Evolutionary conservation across 2,113 vertebrate species (phyloP).

Genomic region (Monarcha castaneiventris): DNA sequence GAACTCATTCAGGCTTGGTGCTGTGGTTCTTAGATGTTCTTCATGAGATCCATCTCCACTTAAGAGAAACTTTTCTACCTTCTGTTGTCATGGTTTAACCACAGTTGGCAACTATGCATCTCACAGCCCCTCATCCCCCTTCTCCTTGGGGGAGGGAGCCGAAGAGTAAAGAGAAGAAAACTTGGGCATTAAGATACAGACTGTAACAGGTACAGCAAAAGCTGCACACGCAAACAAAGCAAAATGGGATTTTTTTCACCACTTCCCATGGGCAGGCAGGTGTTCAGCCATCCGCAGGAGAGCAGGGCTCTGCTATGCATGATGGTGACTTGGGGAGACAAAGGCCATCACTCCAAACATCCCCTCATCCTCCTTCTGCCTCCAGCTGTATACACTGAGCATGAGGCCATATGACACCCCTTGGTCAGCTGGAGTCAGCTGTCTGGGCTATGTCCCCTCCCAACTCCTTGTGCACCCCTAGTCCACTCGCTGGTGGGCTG

Average conservation of each 20-base stretch:
- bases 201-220: not conserved
- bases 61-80: not conserved
- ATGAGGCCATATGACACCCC: rapidly evolving
- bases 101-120: rapidly evolving
- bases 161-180: not conserved
- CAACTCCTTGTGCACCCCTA: not conserved
- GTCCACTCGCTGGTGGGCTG: not conserved
- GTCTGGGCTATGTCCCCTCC: not conserved
- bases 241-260: not conserved
- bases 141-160: not conserved
- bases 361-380: not conserved
- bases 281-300: not conserved
- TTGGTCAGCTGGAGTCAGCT: not conserved
- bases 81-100: not conserved
- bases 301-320: not conserved
- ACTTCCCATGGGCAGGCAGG: not conserved
- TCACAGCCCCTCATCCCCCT: not conserved
- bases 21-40: not conserved
- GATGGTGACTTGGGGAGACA: not conserved
- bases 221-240: rapidly evolving
- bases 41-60: not conserved
- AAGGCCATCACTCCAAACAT: not conserved
- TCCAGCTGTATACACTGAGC: not conserved
- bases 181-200: not conserved
- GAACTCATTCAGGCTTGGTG: not conserved